Evolutionary conservation across 2,888 invertebrate genomes (phyloP).

Genomic region (Chloromyia formosa): DNA sequence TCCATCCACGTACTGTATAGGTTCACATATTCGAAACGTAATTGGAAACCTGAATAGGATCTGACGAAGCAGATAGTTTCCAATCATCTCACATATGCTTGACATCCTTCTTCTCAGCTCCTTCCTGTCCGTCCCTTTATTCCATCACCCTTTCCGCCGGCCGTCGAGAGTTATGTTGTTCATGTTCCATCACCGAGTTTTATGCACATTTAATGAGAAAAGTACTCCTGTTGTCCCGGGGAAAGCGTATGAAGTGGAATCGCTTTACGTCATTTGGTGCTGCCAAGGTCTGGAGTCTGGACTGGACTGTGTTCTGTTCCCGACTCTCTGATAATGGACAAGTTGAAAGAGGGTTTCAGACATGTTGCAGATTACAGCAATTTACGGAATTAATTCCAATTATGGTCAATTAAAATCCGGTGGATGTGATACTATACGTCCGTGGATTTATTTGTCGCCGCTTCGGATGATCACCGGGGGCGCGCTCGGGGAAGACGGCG

Average conservation of each 20-base stretch:
- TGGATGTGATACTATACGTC: constrained; percentile 38
- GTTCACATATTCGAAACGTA: not conserved
- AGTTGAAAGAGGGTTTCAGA: constrained; percentile 37
- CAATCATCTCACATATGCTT: constrained; percentile 10
- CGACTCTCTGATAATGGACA: constrained; percentile 13
- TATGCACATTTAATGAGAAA: constrained; percentile 30
- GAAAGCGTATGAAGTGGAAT: too few relatives aligned
- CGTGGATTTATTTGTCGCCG: constrained; percentile 44
- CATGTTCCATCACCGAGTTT: constrained; percentile 18
- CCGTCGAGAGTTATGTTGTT: too few relatives aligned
- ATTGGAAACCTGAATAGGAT: constrained; percentile 19
- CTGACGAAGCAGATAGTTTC: not conserved
- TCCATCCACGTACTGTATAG: too few relatives aligned
- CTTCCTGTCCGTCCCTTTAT: not conserved
- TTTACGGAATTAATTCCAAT: constrained; percentile 52
- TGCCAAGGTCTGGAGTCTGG: not conserved
- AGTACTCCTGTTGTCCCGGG: too few relatives aligned
- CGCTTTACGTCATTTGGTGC: too few relatives aligned
- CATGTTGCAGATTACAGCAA: constrained; percentile 44
- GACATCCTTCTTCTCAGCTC: constrained; percentile 13
- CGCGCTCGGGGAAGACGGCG: not conserved
- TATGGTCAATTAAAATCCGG: constrained; percentile 53
- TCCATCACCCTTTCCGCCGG: not conserved
- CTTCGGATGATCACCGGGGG: not conserved
- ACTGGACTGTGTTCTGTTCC: not conserved